Evolutionary conservation across 2,113 vertebrate species (phyloP).

Genomic region (Hiodon alosoides): DNA sequence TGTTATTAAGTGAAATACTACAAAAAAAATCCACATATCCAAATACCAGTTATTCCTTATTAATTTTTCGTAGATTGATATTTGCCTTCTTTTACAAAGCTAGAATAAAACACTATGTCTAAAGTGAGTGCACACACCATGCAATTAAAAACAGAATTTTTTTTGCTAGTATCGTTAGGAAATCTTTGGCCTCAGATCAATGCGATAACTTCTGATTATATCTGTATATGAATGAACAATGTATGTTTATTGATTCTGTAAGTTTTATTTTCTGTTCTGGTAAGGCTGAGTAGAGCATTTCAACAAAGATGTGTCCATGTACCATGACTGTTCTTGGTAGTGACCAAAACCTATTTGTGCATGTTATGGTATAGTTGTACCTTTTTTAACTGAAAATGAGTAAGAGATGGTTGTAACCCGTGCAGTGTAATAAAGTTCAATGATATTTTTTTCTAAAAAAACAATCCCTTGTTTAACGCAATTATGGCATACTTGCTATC

Average conservation of each 20-base stretch:
- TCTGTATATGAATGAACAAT: constrained; percentile 26
- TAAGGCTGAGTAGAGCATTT: constrained; percentile 33
- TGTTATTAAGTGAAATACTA: constrained; percentile 4
- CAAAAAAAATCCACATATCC: neutral
- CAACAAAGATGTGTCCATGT: constrained; percentile 29
- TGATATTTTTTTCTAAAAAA: constrained; percentile 67
- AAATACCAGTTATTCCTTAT: neutral
- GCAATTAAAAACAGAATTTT: constrained; percentile 4
- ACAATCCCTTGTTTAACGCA: constrained; percentile 28
- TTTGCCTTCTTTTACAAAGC: neutral
- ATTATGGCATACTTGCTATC: constrained; percentile 16
- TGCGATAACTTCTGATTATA: constrained; percentile 8
- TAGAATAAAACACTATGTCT: constrained; percentile 7
- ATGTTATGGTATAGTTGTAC: constrained; percentile 82
- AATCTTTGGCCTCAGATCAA: constrained; percentile 17
- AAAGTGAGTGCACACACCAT: constrained; percentile 11
- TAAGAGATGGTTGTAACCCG: constrained; percentile 78
- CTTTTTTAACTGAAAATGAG: constrained; percentile 80
- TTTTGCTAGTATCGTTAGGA: constrained; percentile 3
- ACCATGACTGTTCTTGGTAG: constrained; percentile 26
- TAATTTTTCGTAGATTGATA: too few species aligned
- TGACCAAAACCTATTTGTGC: constrained; percentile 66
- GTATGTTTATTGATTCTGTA: constrained; percentile 28
- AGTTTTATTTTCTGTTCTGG: constrained; percentile 32
- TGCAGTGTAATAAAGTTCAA: constrained; percentile 82